These are phyloP conservation scores for Apodemus speciosus DNA, from an alignment of 2,113 vertebrate genomes.

Conservation along the genomic window DNA sequence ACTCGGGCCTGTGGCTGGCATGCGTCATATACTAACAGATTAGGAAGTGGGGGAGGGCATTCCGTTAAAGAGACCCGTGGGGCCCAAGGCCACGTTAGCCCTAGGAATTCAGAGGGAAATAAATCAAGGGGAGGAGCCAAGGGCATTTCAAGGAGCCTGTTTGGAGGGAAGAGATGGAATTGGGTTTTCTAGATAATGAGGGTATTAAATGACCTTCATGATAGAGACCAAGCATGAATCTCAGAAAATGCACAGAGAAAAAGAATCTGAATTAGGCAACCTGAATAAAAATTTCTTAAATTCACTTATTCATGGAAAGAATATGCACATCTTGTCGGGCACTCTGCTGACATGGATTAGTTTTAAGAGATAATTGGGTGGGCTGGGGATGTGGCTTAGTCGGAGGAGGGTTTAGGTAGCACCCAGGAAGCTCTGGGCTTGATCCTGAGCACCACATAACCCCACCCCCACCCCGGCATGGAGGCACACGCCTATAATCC, in stretches of 20 bases:
- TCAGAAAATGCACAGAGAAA: neutral
- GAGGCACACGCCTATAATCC: neutral
- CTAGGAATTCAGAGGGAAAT: slow-evolving; percentile 36
- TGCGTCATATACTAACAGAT: neutral
- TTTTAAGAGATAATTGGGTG: neutral
- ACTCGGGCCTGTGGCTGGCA: neutral
- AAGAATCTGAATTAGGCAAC: slow-evolving; percentile 8
- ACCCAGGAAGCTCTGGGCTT: neutral
- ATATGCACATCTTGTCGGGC: neutral
- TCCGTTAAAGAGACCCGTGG: neutral
- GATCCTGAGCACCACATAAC: neutral
- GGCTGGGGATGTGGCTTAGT: neutral
- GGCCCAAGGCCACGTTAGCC: neutral
- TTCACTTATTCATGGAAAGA: slow-evolving; percentile 10
- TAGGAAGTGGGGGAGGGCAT: neutral
- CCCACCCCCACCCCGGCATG: neutral
- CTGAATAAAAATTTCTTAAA: slow-evolving; percentile 25
- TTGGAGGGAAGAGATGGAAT: neutral
- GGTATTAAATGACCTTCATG: neutral
- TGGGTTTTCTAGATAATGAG: neutral
- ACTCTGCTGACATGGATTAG: neutral
- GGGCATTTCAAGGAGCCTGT: neutral
- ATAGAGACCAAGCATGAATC: neutral
- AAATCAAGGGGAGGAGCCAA: neutral
- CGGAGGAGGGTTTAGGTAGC: neutral